Conservation (phyloP, 64 coral and sea anemone genomes). For the Pocillopora damicornis region DNA sequence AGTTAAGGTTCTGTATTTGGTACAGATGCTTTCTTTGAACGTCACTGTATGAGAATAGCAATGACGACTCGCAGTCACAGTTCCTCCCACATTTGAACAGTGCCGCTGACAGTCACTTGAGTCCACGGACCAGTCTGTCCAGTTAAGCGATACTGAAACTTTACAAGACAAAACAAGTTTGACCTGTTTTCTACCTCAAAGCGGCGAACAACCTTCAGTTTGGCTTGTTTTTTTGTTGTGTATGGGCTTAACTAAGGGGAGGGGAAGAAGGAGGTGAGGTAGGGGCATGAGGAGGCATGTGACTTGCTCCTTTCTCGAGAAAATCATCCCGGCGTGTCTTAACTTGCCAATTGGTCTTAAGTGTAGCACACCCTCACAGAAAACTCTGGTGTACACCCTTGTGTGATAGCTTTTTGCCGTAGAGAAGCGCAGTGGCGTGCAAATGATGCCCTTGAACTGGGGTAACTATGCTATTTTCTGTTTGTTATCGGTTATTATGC, state of each 20-base stretch:
- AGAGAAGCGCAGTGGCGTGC: no score
- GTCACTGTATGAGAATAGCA: neutral
- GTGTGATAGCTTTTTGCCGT: no score
- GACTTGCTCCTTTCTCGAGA: no score
- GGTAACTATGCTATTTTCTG: no score
- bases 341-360: no score
- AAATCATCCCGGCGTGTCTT: no score
- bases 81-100: conserved; percentile 30
- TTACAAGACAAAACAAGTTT: neutral
- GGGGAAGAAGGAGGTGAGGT: neutral
- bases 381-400: neutral
- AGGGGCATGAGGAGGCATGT: no score
- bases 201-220: neutral
- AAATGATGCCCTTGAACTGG: no score
- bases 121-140: neutral
- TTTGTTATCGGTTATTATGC: no score
- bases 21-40: neutral
- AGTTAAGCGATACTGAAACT: conserved; percentile 11
- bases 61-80: neutral
- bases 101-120: neutral
- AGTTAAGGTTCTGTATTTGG: no score
- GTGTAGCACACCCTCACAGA: no score
- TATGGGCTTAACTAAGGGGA: neutral
- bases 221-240: no score
- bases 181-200: neutral